phyloP scores from a whole-genome alignment of 30 jellyfish, hydroid and myxozoan species.

The Chironex yamaguchii region DNA sequence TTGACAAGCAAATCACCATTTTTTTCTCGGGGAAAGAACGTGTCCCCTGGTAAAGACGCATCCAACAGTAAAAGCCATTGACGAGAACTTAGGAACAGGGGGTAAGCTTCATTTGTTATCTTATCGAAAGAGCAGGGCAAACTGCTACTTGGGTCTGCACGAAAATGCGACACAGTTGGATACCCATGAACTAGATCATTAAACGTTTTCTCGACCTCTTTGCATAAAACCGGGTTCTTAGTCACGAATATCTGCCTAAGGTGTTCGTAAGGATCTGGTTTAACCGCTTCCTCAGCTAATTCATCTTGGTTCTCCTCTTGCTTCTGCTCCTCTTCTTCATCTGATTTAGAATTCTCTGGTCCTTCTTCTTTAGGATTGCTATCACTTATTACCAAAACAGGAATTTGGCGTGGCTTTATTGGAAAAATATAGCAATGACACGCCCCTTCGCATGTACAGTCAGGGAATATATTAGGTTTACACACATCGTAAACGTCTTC shows the following conservation, averaged over 20 bases:
- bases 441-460: constrained; percentile 27
- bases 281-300: constrained; percentile 17
- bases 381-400: not conserved
- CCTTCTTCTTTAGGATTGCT: not conserved
- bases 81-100: constrained; percentile 78
- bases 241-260: constrained; percentile 85
- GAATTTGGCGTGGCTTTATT: not conserved
- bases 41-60: constrained; percentile 76
- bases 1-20: constrained; percentile 59
- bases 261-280: constrained; percentile 61
- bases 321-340: not conserved
- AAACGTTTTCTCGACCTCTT: constrained; percentile 77
- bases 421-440: constrained; percentile 40
- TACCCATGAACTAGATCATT: constrained; percentile 68
- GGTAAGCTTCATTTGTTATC: constrained; percentile 37
- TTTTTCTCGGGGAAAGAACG: constrained; percentile 70
- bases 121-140: constrained; percentile 1
- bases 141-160: not conserved
- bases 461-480: not conserved
- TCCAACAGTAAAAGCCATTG: constrained; percentile 79
- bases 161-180: constrained; percentile 34
- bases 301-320: not conserved
- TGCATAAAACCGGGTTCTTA: constrained; percentile 81
- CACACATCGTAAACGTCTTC: not conserved
- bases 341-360: not conserved